phyloP scores from a whole-genome alignment of 2,888 invertebrate species.

The Drosophila gaucha region DNA sequence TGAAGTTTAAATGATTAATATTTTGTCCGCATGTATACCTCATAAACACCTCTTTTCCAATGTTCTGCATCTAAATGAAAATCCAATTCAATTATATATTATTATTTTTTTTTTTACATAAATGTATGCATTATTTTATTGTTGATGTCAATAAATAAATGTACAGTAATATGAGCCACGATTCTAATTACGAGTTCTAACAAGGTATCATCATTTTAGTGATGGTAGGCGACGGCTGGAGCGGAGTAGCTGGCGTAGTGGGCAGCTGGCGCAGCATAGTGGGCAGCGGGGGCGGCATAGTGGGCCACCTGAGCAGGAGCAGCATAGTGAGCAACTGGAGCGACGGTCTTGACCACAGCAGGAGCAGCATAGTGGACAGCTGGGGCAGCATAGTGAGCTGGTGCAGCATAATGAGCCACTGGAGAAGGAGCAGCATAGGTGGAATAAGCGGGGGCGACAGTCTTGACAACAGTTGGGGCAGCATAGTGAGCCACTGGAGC shows the following conservation, averaged over 20 bases:
- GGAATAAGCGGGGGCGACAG: constrained; percentile 48
- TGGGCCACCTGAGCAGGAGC: constrained; percentile 47
- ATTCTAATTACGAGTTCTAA: constrained; percentile 44
- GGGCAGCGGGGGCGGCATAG: constrained; percentile 39
- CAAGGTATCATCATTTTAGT: constrained; percentile 50
- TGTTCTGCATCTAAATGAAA: background rate
- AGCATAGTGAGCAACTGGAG: constrained; percentile 53
- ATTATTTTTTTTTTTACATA: constrained; percentile 27
- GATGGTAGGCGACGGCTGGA: constrained; percentile 68
- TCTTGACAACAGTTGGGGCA: constrained; percentile 42
- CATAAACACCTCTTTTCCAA: too few relatives aligned
- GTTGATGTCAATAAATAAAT: constrained; percentile 76
- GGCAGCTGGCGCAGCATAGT: constrained; percentile 42
- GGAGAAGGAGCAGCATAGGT: constrained; percentile 54
- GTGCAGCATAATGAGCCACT: constrained; percentile 54
- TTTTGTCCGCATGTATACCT: too few relatives aligned
- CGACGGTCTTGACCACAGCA: constrained; percentile 44
- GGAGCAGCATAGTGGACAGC: constrained; percentile 56
- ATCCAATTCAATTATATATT: background rate
- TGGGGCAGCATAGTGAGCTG: constrained; percentile 64
- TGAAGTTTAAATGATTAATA: too few relatives aligned
- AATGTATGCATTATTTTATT: constrained; percentile 75
- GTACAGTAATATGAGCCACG: constrained; percentile 66
- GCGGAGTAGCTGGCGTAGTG: constrained; percentile 50
- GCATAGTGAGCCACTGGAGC: constrained; percentile 48